Evolutionary conservation across 1,140 invertebrate genomes (phyloP).

Genomic region (Conus ventricosus): DNA sequence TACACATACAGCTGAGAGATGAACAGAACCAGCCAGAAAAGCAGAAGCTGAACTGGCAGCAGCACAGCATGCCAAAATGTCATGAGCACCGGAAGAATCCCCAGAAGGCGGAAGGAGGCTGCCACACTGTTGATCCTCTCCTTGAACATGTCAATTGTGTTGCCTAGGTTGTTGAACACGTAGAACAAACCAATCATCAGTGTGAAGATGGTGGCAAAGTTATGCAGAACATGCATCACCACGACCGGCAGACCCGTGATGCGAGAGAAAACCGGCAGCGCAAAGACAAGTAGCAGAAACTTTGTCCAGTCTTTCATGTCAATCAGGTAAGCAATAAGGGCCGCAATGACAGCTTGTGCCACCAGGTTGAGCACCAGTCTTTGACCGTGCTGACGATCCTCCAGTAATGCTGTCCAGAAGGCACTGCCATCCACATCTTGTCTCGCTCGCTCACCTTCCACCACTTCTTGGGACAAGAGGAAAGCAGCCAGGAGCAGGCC

Average conservation of each 20-base stretch:
- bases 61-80: conserved; percentile 73
- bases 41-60: conserved; percentile 75
- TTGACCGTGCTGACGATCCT: conserved; percentile 61
- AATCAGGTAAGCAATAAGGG: conserved; percentile 74
- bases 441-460: conserved; percentile 68
- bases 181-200: conserved; percentile 75
- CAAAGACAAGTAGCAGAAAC: conserved; percentile 74
- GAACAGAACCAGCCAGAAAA: conserved; percentile 76
- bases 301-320: conserved; percentile 74
- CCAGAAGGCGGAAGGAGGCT: conserved; percentile 68
- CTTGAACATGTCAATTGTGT: conserved; percentile 74
- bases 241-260: conserved; percentile 74
- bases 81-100: conserved; percentile 70
- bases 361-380: conserved; percentile 72
- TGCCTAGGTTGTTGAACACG: conserved; percentile 75
- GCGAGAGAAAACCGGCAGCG: conserved; percentile 76
- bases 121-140: conserved; percentile 56
- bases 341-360: conserved; percentile 74
- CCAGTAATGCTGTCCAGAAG: conserved; percentile 58
- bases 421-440: conserved; percentile 55
- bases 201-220: conserved; percentile 74
- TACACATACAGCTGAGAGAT: conserved; percentile 71
- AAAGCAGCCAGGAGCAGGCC: conserved; percentile 74
- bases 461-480: conserved; percentile 76
- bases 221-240: conserved; percentile 75